These are phyloP conservation scores for Ceratothoa steindachneri DNA, from an alignment of 2,888 invertebrate species.

Conservation along the genomic window DNA sequence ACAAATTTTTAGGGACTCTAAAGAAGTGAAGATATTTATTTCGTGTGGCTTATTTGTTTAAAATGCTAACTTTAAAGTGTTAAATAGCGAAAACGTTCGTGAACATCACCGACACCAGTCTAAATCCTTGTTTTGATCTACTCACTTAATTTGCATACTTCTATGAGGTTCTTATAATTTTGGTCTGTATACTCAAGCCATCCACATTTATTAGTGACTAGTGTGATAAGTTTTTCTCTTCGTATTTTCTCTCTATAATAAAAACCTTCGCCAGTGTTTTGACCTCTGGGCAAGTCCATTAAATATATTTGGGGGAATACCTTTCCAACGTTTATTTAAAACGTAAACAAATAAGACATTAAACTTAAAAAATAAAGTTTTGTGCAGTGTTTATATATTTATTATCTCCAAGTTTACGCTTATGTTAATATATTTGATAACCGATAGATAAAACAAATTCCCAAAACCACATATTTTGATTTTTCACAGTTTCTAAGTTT, in stretches of 20 bases:
- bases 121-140: background rate
- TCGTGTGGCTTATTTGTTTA: background rate
- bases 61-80: background rate
- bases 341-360: constrained; percentile 26
- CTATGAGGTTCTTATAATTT: background rate
- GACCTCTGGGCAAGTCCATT: constrained; percentile 22
- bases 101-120: background rate
- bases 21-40: background rate
- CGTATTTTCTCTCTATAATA: background rate
- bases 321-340: constrained; percentile 14
- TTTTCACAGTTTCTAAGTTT: too few species aligned
- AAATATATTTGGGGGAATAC: constrained; percentile 10
- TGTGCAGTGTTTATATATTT: too few species aligned
- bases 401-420: too few species aligned
- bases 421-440: too few species aligned
- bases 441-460: too few species aligned
- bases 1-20: background rate
- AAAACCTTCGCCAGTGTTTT: constrained; percentile 1
- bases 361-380: too few species aligned
- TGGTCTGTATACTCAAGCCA: background rate
- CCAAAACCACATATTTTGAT: too few species aligned
- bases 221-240: background rate
- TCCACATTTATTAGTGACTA: too few species aligned
- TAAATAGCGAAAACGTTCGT: background rate
- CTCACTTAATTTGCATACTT: background rate